Percentiles rank a stretch among this genome's conserved stretches.
phyloP scores from a whole-genome alignment of 2,797 vertebrate genomes.

The Phalanger gymnotis region DNA sequence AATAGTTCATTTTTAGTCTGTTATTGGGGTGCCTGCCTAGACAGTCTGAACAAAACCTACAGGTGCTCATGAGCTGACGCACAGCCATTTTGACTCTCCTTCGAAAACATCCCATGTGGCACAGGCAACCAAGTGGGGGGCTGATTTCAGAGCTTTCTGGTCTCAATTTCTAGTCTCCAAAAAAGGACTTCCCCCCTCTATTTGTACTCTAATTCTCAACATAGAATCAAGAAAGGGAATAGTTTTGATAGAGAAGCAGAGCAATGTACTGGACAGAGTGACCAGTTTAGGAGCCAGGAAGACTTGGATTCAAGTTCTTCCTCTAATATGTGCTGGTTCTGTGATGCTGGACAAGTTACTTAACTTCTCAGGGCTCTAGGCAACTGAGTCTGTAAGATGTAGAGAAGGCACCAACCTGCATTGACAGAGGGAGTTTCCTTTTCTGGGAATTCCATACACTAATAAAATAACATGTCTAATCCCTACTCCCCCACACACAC shows the following conservation, averaged over 20 bases:
- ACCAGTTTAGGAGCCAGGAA: not conserved
- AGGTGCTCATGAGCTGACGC: not conserved
- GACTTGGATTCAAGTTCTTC: not conserved
- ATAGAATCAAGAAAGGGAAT: not conserved
- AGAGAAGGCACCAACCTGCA: not conserved
- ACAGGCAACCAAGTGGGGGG: not conserved
- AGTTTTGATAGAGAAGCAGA: not conserved
- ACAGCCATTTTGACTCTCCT: not conserved
- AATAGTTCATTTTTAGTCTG: not conserved
- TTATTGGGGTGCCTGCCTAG: not conserved
- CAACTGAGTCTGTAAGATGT: not conserved
- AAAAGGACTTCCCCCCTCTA: not conserved
- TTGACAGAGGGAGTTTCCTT: not conserved
- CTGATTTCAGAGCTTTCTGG: not conserved
- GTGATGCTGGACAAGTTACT: not conserved
- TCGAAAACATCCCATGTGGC: not conserved
- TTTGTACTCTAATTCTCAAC: not conserved
- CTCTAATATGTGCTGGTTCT: not conserved
- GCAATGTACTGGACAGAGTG: not conserved
- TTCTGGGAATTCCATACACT: not conserved
- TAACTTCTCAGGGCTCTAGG: not conserved
- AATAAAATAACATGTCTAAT: not conserved
- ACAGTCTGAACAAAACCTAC: not conserved
- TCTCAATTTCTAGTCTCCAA: not conserved
- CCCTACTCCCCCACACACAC: not conserved